phyloP scores from a whole-genome alignment of 1,140 invertebrate species.

The Scaptomyza pallida region DNA sequence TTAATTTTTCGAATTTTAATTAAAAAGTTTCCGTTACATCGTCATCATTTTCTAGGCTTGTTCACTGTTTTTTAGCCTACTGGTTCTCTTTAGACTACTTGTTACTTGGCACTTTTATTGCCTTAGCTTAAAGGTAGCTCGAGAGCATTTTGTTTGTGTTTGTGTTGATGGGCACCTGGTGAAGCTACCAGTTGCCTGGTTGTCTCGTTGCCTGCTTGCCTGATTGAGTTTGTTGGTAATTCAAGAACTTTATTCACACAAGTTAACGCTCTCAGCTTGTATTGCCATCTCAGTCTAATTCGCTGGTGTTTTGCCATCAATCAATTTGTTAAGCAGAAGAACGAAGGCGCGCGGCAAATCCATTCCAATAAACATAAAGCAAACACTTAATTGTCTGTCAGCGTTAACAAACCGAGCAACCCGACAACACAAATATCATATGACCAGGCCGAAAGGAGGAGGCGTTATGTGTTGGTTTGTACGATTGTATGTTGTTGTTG shows the following conservation, averaged over 20 bases:
- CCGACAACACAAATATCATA: constrained; percentile 80
- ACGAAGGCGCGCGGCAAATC: constrained; percentile 59
- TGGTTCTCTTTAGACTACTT: constrained; percentile 26
- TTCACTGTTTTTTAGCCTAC: constrained; percentile 9
- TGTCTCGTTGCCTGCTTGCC: neutral
- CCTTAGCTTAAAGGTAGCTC: constrained; percentile 53
- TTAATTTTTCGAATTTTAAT: constrained; percentile 83
- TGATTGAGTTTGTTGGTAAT: too few relatives aligned
- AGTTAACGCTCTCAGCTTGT: constrained; percentile 34
- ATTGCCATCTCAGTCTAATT: constrained; percentile 7
- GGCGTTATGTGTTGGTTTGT: constrained; percentile 42
- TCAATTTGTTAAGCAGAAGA: constrained; percentile 70
- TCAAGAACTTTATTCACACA: constrained; percentile 46
- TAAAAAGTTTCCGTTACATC: constrained; percentile 79
- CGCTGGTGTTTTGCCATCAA: constrained; percentile 63
- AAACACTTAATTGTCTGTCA: constrained; percentile 82
- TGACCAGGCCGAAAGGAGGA: constrained; percentile 52
- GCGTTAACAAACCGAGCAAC: constrained; percentile 75
- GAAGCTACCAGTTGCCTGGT: constrained; percentile 36
- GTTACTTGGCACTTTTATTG: constrained; percentile 62
- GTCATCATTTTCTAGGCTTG: constrained; percentile 51
- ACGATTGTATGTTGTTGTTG: constrained; percentile 19
- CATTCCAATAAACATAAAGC: constrained; percentile 82
- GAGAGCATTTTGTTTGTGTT: constrained; percentile 24
- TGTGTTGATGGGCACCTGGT: constrained; percentile 53